Base-by-base conservation (phyloP, 64 coral and sea anemone species). In the Dendronephthya gigantea region DNA sequence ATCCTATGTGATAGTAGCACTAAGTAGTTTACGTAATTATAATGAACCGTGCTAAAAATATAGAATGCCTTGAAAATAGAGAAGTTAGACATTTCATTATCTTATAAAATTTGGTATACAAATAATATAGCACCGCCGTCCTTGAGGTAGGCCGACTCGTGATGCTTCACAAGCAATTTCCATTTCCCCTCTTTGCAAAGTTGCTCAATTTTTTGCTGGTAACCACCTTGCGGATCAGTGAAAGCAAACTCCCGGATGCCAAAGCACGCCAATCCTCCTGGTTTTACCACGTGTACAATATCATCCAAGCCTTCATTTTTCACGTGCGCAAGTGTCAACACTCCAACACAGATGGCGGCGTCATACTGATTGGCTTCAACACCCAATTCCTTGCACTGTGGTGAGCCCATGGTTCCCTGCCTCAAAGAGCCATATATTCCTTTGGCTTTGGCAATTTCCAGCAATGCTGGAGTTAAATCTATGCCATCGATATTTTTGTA, bases 401-500 rank as follows among this genome's bases (percentile, higher is more conserved):
- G n/a, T 23, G 45, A 51, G 9, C 47, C 83, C 43, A 58, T 58
- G 2, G 45, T 14, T 15, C 83, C 47, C 12, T 22, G 51, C 14
- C 27, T 11, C 34, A 84, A 33, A 29, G 30, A 50, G 9, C 51
- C 33, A 33, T 84, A 84, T 32, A 23, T 15, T 14, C 48, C 17
- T n/a, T 48, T 83, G 8, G 13, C 8, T 28, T 31, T 83, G 4
- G 82, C 82, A 27, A 32, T 51, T 19, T 84, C 47, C 22, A 84
- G 83, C 83, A 84, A 50, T 33, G 49, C 83, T 30, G 16, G 40
- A 49, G n/a, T 50, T 35, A 84, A 45, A 47, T 83, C 82, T 25
- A 83, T 3, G 1, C 82, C 82, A 27, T 83, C 82, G 0, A 83
- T 22, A 39, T 83, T 83, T 39, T 12, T 3, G 39, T 36, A 83